Conservation (phyloP, 2,113 vertebrate genomes). For the Chamaea fasciata region DNA sequence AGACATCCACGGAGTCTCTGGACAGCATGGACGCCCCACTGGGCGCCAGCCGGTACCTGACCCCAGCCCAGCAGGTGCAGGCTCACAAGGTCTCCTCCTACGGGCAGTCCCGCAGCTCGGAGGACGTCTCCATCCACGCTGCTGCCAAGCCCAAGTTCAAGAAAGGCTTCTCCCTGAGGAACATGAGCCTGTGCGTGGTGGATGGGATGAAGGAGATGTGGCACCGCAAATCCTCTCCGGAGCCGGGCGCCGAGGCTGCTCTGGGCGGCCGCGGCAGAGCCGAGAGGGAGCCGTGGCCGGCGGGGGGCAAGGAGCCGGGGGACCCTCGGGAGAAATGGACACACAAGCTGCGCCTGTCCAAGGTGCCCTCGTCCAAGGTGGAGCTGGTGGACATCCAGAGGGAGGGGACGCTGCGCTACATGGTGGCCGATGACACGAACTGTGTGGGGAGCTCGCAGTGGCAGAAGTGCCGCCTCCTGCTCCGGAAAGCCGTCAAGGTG, state of each 20-base stretch:
- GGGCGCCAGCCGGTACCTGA: conserved; percentile 46
- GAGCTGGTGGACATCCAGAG: conserved; percentile 93
- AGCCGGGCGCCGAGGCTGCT: conserved; percentile 66
- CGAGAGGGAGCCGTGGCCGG: conserved; percentile 56
- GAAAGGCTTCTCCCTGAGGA: conserved; percentile 94
- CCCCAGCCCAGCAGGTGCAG: conserved; percentile 59
- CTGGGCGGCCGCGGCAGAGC: background rate
- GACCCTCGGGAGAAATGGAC: conserved; percentile 76
- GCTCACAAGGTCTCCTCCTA: conserved; percentile 79
- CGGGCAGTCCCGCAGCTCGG: conserved; percentile 91
- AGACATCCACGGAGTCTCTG: conserved; percentile 81
- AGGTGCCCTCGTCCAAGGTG: conserved; percentile 84
- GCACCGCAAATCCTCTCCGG: conserved; percentile 88
- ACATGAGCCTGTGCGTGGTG: conserved; percentile 96
- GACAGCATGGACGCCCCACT: conserved; percentile 85
- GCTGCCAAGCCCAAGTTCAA: conserved; percentile 85
- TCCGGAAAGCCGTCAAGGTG: conserved; percentile 81
- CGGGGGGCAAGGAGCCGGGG: conserved; percentile 49
- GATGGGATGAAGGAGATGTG: conserved; percentile 96
- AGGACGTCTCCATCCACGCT: conserved; percentile 83
- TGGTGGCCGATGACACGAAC: conserved; percentile 92
- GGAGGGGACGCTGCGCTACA: conserved; percentile 91
- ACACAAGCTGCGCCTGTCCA: conserved; percentile 81
- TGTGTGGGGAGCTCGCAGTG: conserved; percentile 87
- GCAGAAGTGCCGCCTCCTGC: conserved; percentile 94